phyloP scores from a whole-genome alignment of 1,140 invertebrate genomes.

The Centruroides vittatus region DNA sequence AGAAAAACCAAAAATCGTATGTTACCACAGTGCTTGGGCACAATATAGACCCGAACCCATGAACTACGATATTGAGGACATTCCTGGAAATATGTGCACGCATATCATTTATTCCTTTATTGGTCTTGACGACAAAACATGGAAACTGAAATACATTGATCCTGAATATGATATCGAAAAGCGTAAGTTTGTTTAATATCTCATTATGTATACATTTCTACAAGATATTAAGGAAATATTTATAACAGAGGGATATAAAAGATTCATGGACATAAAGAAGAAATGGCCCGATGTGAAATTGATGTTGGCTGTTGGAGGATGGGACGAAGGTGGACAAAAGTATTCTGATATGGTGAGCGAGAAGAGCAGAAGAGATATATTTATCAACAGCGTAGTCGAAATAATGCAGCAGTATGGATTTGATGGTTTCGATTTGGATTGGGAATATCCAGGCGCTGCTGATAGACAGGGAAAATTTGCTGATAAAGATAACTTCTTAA shows the following conservation, averaged over 20 bases:
- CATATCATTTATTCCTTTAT: conserved; percentile 84
- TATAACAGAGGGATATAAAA: conserved; percentile 49
- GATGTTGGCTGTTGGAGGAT: conserved; percentile 54
- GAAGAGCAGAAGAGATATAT: conserved; percentile 19
- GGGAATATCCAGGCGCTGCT: conserved; percentile 53
- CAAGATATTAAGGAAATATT: background rate
- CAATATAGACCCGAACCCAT: conserved; percentile 67
- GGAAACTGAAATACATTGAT: conserved; percentile 62
- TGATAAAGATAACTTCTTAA: conserved; percentile 50
- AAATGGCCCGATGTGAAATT: conserved; percentile 60
- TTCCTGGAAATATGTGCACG: conserved; percentile 66
- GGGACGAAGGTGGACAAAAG: conserved; percentile 25
- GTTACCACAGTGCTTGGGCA: conserved; percentile 45
- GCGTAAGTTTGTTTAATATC: conserved; percentile 3
- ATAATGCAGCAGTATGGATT: conserved; percentile 26
- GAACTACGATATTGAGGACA: conserved; percentile 62
- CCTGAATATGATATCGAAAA: conserved; percentile 37
- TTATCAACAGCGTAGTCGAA: conserved; percentile 25
- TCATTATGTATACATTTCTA: background rate
- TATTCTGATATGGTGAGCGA: conserved; percentile 27
- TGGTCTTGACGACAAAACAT: conserved; percentile 59
- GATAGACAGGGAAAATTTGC: conserved; percentile 66
- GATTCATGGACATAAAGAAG: conserved; percentile 56
- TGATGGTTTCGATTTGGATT: conserved; percentile 32
- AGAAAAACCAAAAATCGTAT: conserved; percentile 17